Evolutionary conservation across 53 echinoderm and acorn worm genomes (phyloP).

Genomic region (Echinarachnius parma): DNA sequence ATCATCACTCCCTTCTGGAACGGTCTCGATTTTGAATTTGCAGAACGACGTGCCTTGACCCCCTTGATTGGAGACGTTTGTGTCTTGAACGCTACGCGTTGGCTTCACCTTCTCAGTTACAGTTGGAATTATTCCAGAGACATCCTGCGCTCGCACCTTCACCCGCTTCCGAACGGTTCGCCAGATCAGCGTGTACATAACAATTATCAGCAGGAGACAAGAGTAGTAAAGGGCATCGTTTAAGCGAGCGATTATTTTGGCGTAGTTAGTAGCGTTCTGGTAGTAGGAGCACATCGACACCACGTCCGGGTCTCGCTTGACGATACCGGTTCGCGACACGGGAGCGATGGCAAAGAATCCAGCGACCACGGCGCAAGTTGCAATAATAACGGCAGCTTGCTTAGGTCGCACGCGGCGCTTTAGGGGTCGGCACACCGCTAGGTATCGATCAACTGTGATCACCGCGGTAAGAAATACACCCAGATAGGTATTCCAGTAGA

Average conservation of each 20-base stretch:
- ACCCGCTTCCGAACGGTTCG: slow-evolving; percentile 10
- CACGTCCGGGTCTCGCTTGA: neutral
- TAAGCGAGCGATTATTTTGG: neutral
- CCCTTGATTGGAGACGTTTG: no score
- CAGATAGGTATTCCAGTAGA: slow-evolving; percentile 23
- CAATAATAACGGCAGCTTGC: slow-evolving; percentile 22
- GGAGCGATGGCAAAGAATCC: slow-evolving; percentile 15
- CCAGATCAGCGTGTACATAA: slow-evolving; percentile 13
- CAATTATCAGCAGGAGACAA: neutral
- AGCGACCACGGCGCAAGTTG: neutral
- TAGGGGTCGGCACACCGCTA: slow-evolving; percentile 50
- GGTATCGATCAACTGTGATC: slow-evolving; percentile 55
- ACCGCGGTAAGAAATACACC: slow-evolving; percentile 27
- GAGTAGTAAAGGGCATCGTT: slow-evolving; percentile 7
- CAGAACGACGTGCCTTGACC: no score
- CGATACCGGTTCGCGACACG: slow-evolving; percentile 3
- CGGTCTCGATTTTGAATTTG: no score
- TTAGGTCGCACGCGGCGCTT: slow-evolving; percentile 35
- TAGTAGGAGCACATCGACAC: slow-evolving; percentile 9
- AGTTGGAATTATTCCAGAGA: no score
- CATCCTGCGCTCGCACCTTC: slow-evolving; percentile 2
- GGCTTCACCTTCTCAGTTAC: no score
- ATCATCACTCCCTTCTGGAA: no score
- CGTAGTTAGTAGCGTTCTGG: neutral
- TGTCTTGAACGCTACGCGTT: no score